A percentile compares a stretch with the other conserved stretches of the same genome.
phyloP scores from a whole-genome alignment of 1,140 invertebrate species.

The Plectrocnemia conspersa region DNA sequence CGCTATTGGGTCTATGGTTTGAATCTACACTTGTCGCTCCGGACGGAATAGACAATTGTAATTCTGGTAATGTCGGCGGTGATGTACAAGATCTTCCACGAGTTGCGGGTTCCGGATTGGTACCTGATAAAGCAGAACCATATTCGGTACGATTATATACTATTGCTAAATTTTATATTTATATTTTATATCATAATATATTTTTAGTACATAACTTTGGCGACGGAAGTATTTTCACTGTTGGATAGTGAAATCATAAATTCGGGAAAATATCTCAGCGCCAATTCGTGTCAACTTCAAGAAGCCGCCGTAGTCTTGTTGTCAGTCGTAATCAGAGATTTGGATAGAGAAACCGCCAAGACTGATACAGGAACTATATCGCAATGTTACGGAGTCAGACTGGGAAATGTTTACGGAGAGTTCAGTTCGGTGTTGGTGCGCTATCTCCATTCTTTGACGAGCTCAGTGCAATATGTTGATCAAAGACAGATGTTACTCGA shows the following conservation, averaged over 20 bases:
- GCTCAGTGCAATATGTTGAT: slow-evolving; percentile 39
- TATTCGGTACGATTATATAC: slow-evolving; percentile 64
- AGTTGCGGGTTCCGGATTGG: slow-evolving; percentile 53
- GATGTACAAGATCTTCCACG: slow-evolving; percentile 45
- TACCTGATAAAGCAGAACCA: slow-evolving; percentile 86
- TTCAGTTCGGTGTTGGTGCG: slow-evolving; percentile 75
- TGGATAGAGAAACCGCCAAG: slow-evolving; percentile 76
- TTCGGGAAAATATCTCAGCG: slow-evolving; percentile 37
- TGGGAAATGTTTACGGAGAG: slow-evolving; percentile 69
- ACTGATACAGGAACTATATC: slow-evolving; percentile 78
- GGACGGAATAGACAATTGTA: slow-evolving; percentile 59
- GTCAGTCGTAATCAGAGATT: slow-evolving; percentile 76
- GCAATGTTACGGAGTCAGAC: slow-evolving; percentile 62
- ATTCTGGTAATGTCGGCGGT: slow-evolving; percentile 42
- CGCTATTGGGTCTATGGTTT: slow-evolving; percentile 87
- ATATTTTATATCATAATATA: slow-evolving; percentile 30
- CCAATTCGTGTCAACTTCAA: slow-evolving; percentile 47
- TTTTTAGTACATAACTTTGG: slow-evolving; percentile 72
- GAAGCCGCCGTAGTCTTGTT: slow-evolving; percentile 78
- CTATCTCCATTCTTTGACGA: slow-evolving; percentile 64
- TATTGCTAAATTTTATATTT: slow-evolving; percentile 16
- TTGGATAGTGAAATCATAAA: slow-evolving; percentile 50
- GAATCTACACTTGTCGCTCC: slow-evolving; percentile 83
- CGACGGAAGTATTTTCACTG: slow-evolving; percentile 68
- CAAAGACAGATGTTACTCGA: slow-evolving; percentile 43